Conservation (phyloP, 2,113 vertebrate genomes). For the Leucoraja erinaceus region DNA sequence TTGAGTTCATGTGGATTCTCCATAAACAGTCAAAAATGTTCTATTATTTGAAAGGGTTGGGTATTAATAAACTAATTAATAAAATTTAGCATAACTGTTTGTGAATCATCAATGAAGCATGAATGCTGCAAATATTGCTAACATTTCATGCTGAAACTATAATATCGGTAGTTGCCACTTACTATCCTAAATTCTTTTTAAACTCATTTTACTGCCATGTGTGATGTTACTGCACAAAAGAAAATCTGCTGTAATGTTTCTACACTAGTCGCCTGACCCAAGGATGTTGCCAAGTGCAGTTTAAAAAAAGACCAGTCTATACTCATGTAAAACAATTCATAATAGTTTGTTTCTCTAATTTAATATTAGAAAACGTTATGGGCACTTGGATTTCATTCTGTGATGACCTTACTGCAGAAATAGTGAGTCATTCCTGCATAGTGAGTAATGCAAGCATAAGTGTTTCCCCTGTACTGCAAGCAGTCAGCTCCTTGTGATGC, state of each 20-base stretch:
- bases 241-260: constrained; percentile 39
- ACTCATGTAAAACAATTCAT: constrained; percentile 40
- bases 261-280: constrained; percentile 50
- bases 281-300: constrained; percentile 49
- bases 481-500: constrained; percentile 54
- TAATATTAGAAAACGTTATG: constrained; percentile 6
- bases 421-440: background rate
- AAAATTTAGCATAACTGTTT: background rate
- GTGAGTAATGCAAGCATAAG: constrained; percentile 34
- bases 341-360: constrained; percentile 44
- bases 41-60: constrained; percentile 17
- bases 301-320: constrained; percentile 43
- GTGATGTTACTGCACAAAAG: constrained; percentile 40
- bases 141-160: constrained; percentile 3
- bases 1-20: background rate
- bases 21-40: background rate
- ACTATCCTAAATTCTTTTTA: constrained; percentile 18
- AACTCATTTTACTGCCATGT: constrained; percentile 42
- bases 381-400: background rate
- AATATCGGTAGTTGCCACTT: background rate
- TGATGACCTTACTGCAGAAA: background rate
- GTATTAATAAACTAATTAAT: background rate
- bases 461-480: constrained; percentile 41
- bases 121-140: background rate
- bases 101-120: background rate